These are phyloP conservation scores for Druceiella hillmani DNA, from an alignment of 2,888 invertebrate genomes.

Conservation along the genomic window DNA sequence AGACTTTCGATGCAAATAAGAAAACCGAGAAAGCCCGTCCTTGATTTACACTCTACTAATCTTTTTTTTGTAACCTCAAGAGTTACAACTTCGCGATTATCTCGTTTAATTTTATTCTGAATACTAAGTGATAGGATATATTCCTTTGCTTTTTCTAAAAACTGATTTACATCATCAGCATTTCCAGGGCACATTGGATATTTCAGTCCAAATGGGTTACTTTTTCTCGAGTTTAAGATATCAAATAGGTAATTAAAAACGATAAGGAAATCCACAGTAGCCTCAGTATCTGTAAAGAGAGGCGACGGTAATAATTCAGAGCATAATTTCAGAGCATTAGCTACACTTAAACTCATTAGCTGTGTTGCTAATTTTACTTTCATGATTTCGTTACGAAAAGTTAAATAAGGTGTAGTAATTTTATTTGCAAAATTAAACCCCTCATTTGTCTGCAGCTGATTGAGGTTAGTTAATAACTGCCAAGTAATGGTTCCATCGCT, in stretches of 20 bases:
- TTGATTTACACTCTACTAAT: conserved; percentile 9
- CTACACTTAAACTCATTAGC: too few relatives aligned
- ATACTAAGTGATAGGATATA: conserved; percentile 7
- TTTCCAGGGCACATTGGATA: conserved; percentile 9
- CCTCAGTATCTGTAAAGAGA: too few relatives aligned
- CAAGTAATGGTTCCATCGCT: conserved; percentile 1
- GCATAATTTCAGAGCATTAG: too few relatives aligned
- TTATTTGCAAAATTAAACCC: too few relatives aligned
- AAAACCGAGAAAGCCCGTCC: conserved; percentile 16
- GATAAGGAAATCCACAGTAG: too few relatives aligned
- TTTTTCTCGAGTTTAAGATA: not conserved
- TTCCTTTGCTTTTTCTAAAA: conserved; percentile 8
- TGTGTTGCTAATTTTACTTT: too few relatives aligned
- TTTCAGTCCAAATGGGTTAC: conserved; percentile 8
- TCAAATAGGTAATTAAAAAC: conserved; percentile 1
- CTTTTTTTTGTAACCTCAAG: conserved; percentile 8
- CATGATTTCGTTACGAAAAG: too few relatives aligned
- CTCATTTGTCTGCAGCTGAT: not conserved
- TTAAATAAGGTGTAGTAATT: too few relatives aligned
- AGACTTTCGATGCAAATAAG: conserved; percentile 13
- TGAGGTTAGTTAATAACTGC: conserved; percentile 5
- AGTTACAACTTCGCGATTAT: not conserved
- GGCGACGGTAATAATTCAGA: too few relatives aligned
- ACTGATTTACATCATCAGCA: conserved; percentile 1
- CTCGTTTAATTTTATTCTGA: conserved; percentile 3